Percentiles rank a stretch among this genome's conserved stretches.
Evolutionary conservation across 2,797 vertebrate genomes (phyloP).

Genomic region (Pantherophis vulpinus): DNA sequence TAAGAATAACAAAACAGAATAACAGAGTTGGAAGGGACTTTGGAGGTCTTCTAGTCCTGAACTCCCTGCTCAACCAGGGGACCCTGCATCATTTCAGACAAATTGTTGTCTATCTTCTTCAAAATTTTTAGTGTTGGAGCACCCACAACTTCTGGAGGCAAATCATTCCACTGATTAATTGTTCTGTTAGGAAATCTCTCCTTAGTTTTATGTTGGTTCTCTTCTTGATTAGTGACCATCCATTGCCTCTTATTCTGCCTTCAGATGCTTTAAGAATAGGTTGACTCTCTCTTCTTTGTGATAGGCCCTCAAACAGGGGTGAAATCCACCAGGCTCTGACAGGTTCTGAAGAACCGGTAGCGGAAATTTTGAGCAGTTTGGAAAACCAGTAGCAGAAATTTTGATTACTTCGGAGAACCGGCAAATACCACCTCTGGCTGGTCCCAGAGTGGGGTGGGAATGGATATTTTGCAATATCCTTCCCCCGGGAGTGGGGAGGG

Average conservation of each 20-base stretch:
- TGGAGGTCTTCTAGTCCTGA: not conserved
- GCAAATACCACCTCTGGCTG: too few species aligned
- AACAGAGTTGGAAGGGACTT: not conserved
- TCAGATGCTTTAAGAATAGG: too few species aligned
- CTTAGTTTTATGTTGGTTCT: not conserved
- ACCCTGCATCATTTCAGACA: not conserved
- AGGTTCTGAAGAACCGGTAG: too few species aligned
- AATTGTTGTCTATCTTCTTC: not conserved
- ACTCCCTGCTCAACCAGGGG: not conserved
- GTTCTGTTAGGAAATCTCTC: not conserved
- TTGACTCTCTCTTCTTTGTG: too few species aligned
- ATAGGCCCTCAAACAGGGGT: not conserved
- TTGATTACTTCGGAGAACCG: too few species aligned
- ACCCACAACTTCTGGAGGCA: not conserved
- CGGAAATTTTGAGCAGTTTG: too few species aligned
- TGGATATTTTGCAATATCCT: too few species aligned
- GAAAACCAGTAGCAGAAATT: too few species aligned
- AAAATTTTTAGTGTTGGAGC: not conserved
- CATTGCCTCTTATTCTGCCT: too few species aligned
- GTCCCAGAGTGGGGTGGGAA: too few species aligned
- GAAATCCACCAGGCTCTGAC: too few species aligned
- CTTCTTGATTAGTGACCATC: not conserved
- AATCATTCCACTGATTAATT: not conserved
- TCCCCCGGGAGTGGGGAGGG: too few species aligned
- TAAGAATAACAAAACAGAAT: not conserved